phyloP scores from a whole-genome alignment of 2,797 vertebrate species.

The Bucorvus abyssinicus region DNA sequence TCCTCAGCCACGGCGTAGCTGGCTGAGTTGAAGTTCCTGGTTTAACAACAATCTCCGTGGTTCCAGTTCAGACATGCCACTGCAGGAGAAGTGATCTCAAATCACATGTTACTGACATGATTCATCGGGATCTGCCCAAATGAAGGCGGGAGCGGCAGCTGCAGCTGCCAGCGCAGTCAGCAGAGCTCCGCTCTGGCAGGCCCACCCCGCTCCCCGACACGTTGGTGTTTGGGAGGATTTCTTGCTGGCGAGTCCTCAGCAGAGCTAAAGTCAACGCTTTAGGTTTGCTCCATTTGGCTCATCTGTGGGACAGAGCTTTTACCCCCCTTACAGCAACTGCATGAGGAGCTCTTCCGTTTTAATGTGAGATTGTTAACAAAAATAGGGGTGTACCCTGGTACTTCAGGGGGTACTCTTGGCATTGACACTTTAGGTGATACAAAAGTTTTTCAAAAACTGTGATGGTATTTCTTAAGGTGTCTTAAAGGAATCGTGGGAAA shows the following conservation, averaged over 20 bases:
- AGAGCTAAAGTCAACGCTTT: background rate
- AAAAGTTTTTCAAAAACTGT: background rate
- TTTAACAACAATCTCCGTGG: background rate
- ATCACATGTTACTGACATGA: background rate
- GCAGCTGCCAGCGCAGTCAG: slow-evolving; percentile 58
- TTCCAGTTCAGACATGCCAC: background rate
- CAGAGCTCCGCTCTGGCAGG: slow-evolving; percentile 31
- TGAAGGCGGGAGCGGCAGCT: slow-evolving; percentile 11
- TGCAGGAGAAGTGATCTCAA: background rate
- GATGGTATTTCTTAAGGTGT: background rate
- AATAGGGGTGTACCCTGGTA: background rate
- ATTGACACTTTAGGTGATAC: fast-evolving
- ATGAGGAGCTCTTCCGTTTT: background rate
- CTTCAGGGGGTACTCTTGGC: background rate
- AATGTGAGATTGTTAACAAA: background rate
- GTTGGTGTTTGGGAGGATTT: slow-evolving; percentile 43
- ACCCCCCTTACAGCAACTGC: fast-evolving
- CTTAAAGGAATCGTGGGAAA: background rate
- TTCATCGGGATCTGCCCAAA: slow-evolving; percentile 28
- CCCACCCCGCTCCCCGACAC: slow-evolving; percentile 52
- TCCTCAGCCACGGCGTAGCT: background rate
- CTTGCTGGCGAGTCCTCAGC: background rate
- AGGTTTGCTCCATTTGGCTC: background rate
- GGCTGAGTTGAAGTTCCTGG: background rate
- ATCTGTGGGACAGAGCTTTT: background rate